phyloP scores from a whole-genome alignment of 2,888 invertebrate genomes.

The Drosophila testacea region DNA sequence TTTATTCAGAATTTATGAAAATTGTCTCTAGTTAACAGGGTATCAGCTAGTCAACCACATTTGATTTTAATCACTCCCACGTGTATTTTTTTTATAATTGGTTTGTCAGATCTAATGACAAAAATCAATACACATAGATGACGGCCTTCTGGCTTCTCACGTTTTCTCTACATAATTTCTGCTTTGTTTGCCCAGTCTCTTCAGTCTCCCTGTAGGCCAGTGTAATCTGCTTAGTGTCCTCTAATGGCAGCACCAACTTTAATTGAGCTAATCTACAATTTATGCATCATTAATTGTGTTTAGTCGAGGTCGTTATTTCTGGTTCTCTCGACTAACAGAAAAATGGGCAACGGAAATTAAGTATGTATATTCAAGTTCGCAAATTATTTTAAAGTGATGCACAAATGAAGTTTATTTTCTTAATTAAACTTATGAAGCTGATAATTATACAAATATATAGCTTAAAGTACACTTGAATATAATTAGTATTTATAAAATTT shows the following conservation, averaged over 20 bases:
- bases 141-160: constrained; percentile 41
- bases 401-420: not conserved
- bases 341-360: not conserved
- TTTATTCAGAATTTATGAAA: too few species aligned
- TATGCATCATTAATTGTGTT: constrained; percentile 64
- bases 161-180: constrained; percentile 16
- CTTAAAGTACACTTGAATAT: not conserved
- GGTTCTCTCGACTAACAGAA: not conserved
- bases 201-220: constrained; percentile 7
- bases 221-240: constrained; percentile 62
- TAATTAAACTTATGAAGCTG: not conserved
- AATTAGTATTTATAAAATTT: not conserved
- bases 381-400: constrained; percentile 4
- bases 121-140: constrained; percentile 50
- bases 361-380: too few species aligned
- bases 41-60: not conserved
- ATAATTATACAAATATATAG: not conserved
- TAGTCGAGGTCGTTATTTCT: constrained; percentile 27
- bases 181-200: not conserved
- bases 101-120: constrained; percentile 30
- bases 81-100: constrained; percentile 39
- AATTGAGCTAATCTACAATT: constrained; percentile 66
- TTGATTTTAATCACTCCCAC: not conserved
- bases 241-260: constrained; percentile 49
- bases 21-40: not conserved